phyloP scores from a whole-genome alignment of 2,113 vertebrate genomes.

The Percopsis transmontana region DNA sequence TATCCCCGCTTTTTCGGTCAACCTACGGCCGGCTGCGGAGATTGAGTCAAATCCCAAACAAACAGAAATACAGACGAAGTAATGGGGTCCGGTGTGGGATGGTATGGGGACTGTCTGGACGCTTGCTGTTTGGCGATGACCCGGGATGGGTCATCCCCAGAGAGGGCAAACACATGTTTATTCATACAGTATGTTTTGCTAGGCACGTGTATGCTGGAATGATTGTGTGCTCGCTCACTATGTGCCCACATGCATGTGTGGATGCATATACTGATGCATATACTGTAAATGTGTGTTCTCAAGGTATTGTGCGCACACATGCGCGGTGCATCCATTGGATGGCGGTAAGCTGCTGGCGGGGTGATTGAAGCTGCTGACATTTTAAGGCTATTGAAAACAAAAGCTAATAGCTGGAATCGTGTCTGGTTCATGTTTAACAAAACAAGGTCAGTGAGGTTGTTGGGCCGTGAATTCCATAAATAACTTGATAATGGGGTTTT shows the following conservation, averaged over 20 bases:
- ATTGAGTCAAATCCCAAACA: constrained; percentile 55
- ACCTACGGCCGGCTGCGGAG: constrained; percentile 49
- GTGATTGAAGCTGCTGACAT: constrained; percentile 97
- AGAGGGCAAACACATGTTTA: constrained; percentile 7
- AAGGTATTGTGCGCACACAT: constrained; percentile 26
- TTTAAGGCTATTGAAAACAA: constrained; percentile 94
- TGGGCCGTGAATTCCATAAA: constrained; percentile 97
- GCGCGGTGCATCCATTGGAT: constrained; percentile 51
- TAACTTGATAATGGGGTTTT: constrained; percentile 99
- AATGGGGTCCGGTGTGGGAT: constrained; percentile 45
- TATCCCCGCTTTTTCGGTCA: constrained; percentile 24
- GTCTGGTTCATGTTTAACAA: constrained; percentile 99
- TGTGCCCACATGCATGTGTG: constrained; percentile 1
- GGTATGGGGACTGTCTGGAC: constrained; percentile 24
- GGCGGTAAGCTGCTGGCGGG: constrained; percentile 74
- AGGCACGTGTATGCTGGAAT: too few relatives aligned
- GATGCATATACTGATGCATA: too few relatives aligned
- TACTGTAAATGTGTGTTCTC: constrained; percentile 7
- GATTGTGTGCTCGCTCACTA: neutral
- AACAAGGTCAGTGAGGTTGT: constrained; percentile 95
- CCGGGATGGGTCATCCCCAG: neutral
- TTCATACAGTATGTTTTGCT: constrained; percentile 21
- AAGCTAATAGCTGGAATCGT: constrained; percentile 91
- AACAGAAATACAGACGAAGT: constrained; percentile 58
- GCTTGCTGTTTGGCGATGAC: constrained; percentile 13